Base-by-base conservation (phyloP, 2,113 vertebrate species). In the Phylloscopus trochilus region DNA sequence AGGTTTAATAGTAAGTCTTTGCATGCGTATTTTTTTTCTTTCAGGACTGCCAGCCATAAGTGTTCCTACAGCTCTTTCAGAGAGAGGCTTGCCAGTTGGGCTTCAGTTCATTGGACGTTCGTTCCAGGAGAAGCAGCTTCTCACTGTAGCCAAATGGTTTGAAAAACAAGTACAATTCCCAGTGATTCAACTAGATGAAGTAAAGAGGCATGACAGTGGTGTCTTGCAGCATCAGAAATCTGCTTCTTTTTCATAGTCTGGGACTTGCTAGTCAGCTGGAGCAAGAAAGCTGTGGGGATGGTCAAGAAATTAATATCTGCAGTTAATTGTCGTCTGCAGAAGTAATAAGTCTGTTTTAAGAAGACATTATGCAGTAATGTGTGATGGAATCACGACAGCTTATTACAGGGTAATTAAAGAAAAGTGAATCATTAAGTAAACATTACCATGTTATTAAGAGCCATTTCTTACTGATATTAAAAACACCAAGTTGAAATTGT, bases 151-250 rank as follows among this genome's bases (percentile, higher is more conserved):
- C 75, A 98, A 94, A n/a, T 99, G 99, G 99, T 97, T 99, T 72
- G 99, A 99, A 97, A 98, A 98, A 94, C 98, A 98, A 97, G 98
- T 99, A 9, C 96, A 98, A 23, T 99, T 99, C 92, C 99, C 98
- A 60, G 39, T 91, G 51, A 98, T 99, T 74, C 73, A 96, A 24
- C 93, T 99, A 95, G 94, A 97, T 86, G 97, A 95, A 81, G 41
- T 96, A 46, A 69, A 93, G 67, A 93, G 76, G 46, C 85, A 96
- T 1, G 82, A 80, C 35, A 58, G 19, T 2, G 21, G 23, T 78
- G 7, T 78, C 53, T 84, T 83, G 77, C 94, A 92, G 75, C 92
- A 97, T 83, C 94, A 96, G 77, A 97, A 97, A 73, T 96, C 97
- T 75, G 73, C 91, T 55, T 96, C 95, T 81, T 70, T 95, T 89